Evolutionary conservation across 2,113 vertebrate species (phyloP), one percentile per base, ranked within the genome.

Genomic region (Eurystomus gularis): DNA sequence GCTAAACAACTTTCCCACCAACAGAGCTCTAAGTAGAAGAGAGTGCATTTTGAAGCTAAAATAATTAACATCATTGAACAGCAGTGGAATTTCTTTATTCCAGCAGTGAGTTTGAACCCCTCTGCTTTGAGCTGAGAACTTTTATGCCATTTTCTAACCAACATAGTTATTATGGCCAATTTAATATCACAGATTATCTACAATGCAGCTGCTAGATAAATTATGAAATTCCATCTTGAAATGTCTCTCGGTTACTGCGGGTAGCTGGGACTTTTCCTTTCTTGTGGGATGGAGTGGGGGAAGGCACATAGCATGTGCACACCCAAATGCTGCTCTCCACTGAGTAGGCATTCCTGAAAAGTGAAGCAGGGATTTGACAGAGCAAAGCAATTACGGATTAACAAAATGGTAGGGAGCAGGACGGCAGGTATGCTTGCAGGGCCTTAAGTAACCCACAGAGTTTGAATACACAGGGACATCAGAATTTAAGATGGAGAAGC

Each of bases 351-450:
- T 16, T 71, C 51, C 52, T 89, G 55, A 48, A 65, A 86, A 80
- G 33, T 19, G 33, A 79, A 55, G 25, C 5, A 24, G 54, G 52
- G 44, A 44, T 76, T 48, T 60, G 42, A 86, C 21, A 55, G 44
- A 64, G 61, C 1, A 2, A 75, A 90, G 48, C 7, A 65, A 19
- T 4, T 20, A 10, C 25, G 15, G 54, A 39, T 86, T 58, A 83
- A 61, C 20, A 61, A 69, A 90, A 68, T 9, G 11, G 6, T 66
- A 49, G 15, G 54, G 49, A 78, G n/a, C 14, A 46, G 51, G 46
- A 58, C 0, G 85, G 54, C 2, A 8, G 26, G 23, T 28, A 7
- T 7, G 51, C 5, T 1, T 24, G 52, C 19, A 62, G 44, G 23
- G 29, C 28, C 24, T 2, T 25, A 28, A 48, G 26, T 35, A 26